Percentiles rank a stretch among this genome's conserved stretches.
Evolutionary conservation across 2,888 invertebrate genomes (phyloP).

Genomic region (Heliconius ismenius): DNA sequence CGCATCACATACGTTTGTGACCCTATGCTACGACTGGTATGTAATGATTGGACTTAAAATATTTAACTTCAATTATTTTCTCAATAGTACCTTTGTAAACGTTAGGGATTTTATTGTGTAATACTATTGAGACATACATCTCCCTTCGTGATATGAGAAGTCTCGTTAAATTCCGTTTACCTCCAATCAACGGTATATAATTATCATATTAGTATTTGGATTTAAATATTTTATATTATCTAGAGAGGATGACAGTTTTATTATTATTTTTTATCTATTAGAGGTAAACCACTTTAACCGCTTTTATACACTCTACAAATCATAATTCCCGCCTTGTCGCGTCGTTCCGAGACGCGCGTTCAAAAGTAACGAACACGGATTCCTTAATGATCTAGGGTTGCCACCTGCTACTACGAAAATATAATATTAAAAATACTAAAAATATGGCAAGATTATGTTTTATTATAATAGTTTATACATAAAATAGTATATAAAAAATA

Average conservation of each 20-base stretch:
- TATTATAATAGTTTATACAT: too few relatives aligned
- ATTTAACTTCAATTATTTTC: too few relatives aligned
- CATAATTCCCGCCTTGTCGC: constrained; percentile 47
- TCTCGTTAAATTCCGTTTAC: too few relatives aligned
- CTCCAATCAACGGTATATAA: too few relatives aligned
- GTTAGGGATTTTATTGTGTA: too few relatives aligned
- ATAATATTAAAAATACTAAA: neutral
- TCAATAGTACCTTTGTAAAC: too few relatives aligned
- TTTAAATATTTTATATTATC: neutral
- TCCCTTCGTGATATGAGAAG: neutral
- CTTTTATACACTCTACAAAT: constrained; percentile 38
- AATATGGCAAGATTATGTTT: too few relatives aligned
- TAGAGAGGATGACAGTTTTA: neutral
- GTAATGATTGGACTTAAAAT: too few relatives aligned
- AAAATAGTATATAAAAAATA: too few relatives aligned
- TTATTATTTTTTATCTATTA: neutral
- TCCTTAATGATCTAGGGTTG: constrained; percentile 43
- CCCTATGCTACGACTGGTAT: too few relatives aligned
- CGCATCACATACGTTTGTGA: too few relatives aligned
- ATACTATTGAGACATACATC: too few relatives aligned
- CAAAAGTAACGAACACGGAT: constrained; percentile 47
- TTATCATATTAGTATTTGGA: neutral
- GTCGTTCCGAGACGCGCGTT: constrained; percentile 42
- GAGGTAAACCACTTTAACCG: neutral
- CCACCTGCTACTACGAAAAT: neutral